Percentiles rank a stretch among this genome's conserved stretches.
Evolutionary conservation across 2,113 vertebrate genomes (phyloP).

Genomic region (Chascanopsetta lugubris): DNA sequence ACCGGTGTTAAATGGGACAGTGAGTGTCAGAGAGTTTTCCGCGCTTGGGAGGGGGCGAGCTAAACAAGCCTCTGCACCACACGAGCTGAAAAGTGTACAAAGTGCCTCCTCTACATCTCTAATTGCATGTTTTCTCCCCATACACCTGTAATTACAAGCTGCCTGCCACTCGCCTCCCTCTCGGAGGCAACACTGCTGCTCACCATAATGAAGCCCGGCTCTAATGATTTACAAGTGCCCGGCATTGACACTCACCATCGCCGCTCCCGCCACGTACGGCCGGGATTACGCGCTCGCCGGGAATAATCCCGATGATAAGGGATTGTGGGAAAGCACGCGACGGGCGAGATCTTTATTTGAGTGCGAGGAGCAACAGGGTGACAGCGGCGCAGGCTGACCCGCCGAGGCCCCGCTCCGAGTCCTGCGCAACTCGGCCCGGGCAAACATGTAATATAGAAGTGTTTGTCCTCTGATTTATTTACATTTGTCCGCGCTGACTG

Average conservation of each 20-base stretch:
- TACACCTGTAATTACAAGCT: constrained; percentile 76
- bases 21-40: constrained; percentile 11
- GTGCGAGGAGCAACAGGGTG: constrained; percentile 12
- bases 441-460: constrained; percentile 42
- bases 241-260: constrained; percentile 59
- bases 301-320: constrained; percentile 46
- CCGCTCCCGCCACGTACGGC: constrained; percentile 41
- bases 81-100: constrained; percentile 57
- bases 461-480: constrained; percentile 74
- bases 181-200: constrained; percentile 64
- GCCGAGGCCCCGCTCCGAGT: constrained; percentile 17
- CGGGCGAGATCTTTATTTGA: constrained; percentile 19
- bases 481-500: constrained; percentile 65
- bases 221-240: constrained; percentile 75
- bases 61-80: constrained; percentile 43
- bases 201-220: constrained; percentile 74
- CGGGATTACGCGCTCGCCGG: constrained; percentile 51
- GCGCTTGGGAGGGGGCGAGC: constrained; percentile 6
- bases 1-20: constrained; percentile 15
- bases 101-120: constrained; percentile 72
- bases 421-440: constrained; percentile 23
- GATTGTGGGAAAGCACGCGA: constrained; percentile 32
- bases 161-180: constrained; percentile 64
- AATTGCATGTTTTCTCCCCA: constrained; percentile 79
- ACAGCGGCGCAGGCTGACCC: constrained; percentile 15